Evolutionary conservation across 2,888 invertebrate genomes (phyloP), one percentile per base, ranked within the genome.

Genomic region (Leucoma salicis): DNA sequence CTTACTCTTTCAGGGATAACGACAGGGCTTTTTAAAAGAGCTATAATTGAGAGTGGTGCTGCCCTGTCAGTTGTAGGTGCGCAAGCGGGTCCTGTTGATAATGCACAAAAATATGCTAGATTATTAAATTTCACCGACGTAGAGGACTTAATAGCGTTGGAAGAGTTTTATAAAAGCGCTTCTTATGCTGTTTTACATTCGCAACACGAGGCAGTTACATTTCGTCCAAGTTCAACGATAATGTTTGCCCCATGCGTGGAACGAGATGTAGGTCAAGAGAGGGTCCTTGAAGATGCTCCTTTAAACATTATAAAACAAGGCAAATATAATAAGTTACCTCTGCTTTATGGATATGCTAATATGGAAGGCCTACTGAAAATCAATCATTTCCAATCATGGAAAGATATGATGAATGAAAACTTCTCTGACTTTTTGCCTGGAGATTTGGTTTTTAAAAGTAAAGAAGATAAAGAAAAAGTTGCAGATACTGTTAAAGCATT

Each of bases 261-360:
- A 47, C 54, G 60, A 10, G 46, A 67, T 27, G 51, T 53, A 0
- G 57, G 51, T 7, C 54, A 57, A n/a, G 64, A 63, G 45, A 45
- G 42, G 2, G 68, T 80, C 39, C 43, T 80, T 2, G 50, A 53
- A 2, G 70, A 79, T 14, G 47, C 61, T 8, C 79, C 80, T 1
- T 11, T 66, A 3, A 66, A 57, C 42, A 73, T 76, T 31, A 28
- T 79, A n/a, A 66, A 58, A 42, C 56, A 52, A 10, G 64, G 66
- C 0, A 47, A 61, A 10, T 74, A 66, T 16, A 60, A 46, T 13
- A 74, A 73, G 45, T 25, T 74, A 2, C 81, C 81, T 0, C 47
- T 75, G 24, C 42, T 81, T 3, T 71, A 69, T 39, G 82, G 82
- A 1, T 73, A 78, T 34, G 39, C 69, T 10, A 53, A 66, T 2